phyloP scores from a whole-genome alignment of 1,140 invertebrate species.

The Temnothorax curvispinosus region DNA sequence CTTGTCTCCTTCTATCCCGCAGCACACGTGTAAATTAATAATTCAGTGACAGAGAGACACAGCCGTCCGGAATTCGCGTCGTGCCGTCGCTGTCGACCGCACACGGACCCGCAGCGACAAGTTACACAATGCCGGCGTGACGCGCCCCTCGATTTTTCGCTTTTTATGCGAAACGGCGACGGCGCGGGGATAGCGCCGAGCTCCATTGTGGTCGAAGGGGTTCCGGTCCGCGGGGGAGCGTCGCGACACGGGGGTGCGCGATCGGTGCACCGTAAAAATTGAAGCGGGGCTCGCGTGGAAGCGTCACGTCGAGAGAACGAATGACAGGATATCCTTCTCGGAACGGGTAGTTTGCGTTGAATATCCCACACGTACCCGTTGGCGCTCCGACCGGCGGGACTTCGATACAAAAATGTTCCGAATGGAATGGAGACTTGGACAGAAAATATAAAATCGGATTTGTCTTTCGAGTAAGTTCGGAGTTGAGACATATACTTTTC shows the following conservation, averaged over 20 bases:
- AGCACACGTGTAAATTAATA: constrained; percentile 73
- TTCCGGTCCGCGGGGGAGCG: constrained; percentile 27
- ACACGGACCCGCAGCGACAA: constrained; percentile 54
- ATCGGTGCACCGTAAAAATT: constrained; percentile 58
- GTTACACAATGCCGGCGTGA: constrained; percentile 58
- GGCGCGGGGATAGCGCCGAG: constrained; percentile 36
- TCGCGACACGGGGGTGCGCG: constrained; percentile 36
- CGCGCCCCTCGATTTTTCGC: constrained; percentile 65
- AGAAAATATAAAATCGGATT: neutral
- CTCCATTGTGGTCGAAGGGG: constrained; percentile 50
- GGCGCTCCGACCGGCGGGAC: neutral
- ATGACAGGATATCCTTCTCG: constrained; percentile 52
- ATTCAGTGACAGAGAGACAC: constrained; percentile 77
- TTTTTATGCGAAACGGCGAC: constrained; percentile 60
- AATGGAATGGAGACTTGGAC: neutral
- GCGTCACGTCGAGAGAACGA: constrained; percentile 55
- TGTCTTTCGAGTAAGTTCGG: neutral
- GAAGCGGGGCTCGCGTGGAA: constrained; percentile 51
- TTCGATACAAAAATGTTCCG: constrained; percentile 12
- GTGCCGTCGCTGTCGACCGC: constrained; percentile 62
- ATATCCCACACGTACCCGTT: neutral
- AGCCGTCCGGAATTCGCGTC: constrained; percentile 62
- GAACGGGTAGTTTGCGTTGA: constrained; percentile 3
- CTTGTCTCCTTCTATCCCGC: constrained; percentile 47
- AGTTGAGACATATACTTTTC: neutral